phyloP scores from a whole-genome alignment of 2,113 vertebrate genomes.

The Clarias macrocephalus region DNA sequence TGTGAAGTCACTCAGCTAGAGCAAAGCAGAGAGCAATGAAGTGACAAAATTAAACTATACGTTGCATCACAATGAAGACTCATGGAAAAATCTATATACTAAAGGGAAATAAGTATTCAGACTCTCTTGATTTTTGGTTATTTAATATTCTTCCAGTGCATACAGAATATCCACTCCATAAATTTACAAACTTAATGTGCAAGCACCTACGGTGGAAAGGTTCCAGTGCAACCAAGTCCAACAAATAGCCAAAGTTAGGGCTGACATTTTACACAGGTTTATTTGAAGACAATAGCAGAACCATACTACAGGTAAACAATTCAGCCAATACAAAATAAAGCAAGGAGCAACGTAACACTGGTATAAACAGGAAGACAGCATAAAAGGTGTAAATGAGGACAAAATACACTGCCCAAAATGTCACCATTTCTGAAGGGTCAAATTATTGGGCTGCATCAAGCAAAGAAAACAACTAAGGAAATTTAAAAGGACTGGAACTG shows the following conservation, averaged over 20 bases:
- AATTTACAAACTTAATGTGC: neutral
- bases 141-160: neutral
- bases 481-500: too few species aligned
- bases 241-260: neutral
- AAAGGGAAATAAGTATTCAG: neutral
- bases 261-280: neutral
- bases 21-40: slow-evolving; percentile 3
- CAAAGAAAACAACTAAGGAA: too few species aligned
- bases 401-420: neutral
- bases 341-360: neutral
- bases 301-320: neutral
- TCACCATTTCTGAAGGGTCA: too few species aligned
- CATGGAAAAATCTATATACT: neutral
- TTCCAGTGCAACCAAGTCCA: neutral
- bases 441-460: too few species aligned
- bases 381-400: neutral
- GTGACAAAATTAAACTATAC: slow-evolving; percentile 14
- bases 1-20: neutral
- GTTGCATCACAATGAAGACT: neutral
- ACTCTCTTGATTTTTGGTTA: neutral
- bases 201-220: too few species aligned
- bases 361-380: neutral
- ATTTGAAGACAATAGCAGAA: slow-evolving; percentile 6
- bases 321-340: neutral
- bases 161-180: neutral